Percentiles rank a stretch among this genome's conserved stretches.
These are phyloP conservation scores for Mesoclemmys tuberculata DNA, from an alignment of 2,113 vertebrate species.

Conservation along the genomic window DNA sequence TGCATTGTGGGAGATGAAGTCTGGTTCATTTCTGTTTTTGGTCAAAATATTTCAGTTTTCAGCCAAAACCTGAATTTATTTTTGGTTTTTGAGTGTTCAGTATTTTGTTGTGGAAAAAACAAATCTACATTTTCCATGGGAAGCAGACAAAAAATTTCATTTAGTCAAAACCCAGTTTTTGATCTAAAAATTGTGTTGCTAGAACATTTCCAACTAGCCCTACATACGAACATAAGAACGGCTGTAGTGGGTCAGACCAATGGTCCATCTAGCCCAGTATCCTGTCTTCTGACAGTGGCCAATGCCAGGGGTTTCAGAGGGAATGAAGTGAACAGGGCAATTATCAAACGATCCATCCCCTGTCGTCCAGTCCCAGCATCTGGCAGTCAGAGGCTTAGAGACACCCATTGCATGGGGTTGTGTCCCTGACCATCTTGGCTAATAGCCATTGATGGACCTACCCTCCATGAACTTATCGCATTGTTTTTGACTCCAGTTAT, in stretches of 20 bases:
- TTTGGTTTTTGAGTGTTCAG: background rate
- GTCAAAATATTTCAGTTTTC: background rate
- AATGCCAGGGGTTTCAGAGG: background rate
- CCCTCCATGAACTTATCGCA: no score
- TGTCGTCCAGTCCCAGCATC: no score
- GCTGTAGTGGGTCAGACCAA: background rate
- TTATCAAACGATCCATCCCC: no score
- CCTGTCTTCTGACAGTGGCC: background rate
- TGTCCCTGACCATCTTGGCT: no score
- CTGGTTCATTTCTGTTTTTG: background rate
- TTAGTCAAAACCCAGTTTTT: rapidly evolving
- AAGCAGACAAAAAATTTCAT: background rate
- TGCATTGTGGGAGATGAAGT: background rate
- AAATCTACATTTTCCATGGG: background rate
- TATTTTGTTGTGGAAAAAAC: background rate
- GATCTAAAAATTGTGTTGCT: background rate
- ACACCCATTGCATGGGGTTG: no score
- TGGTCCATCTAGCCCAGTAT: no score
- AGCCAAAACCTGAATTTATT: background rate
- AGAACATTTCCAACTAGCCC: background rate
- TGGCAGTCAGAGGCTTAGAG: no score
- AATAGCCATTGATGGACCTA: no score
- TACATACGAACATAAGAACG: background rate
- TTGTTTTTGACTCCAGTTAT: no score
- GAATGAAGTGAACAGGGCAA: no score